phyloP scores from a whole-genome alignment of 1,140 invertebrate genomes.

The Drosophila subpulchrella region DNA sequence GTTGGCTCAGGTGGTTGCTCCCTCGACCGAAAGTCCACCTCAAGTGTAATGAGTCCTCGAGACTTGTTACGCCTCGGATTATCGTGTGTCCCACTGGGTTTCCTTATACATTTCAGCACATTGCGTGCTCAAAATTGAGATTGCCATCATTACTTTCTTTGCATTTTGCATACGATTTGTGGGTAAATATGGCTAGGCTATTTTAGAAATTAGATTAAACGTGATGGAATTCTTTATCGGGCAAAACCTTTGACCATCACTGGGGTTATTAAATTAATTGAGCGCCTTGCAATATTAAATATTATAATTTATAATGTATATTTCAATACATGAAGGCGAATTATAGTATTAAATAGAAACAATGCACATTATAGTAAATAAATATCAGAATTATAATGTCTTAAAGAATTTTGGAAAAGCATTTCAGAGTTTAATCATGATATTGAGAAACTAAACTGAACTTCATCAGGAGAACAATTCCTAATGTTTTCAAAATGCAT shows the following conservation, averaged over 20 bases:
- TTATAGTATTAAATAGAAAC: background rate
- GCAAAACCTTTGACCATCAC: background rate
- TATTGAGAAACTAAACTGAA: too few species aligned
- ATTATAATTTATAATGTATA: background rate
- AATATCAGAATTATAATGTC: too few species aligned
- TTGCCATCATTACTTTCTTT: constrained; percentile 57
- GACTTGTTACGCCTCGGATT: constrained; percentile 62
- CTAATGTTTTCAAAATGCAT: too few species aligned
- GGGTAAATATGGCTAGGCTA: background rate
- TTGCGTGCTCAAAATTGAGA: constrained; percentile 71
- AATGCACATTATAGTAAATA: too few species aligned
- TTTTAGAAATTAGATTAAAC: constrained; percentile 37
- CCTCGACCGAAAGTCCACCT: constrained; percentile 1
- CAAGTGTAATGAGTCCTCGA: constrained; percentile 11
- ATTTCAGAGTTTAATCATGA: too few species aligned
- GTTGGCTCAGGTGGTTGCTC: constrained; percentile 26
- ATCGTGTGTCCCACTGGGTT: constrained; percentile 15
- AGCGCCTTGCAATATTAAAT: background rate
- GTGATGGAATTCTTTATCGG: background rate
- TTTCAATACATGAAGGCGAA: background rate
- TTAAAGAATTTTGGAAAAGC: too few species aligned
- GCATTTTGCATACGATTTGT: constrained; percentile 37
- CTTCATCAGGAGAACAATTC: too few species aligned
- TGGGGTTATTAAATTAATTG: background rate
- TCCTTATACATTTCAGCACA: constrained; percentile 17